phyloP scores from a whole-genome alignment of 2,888 invertebrate species.

The Acronicta alni region DNA sequence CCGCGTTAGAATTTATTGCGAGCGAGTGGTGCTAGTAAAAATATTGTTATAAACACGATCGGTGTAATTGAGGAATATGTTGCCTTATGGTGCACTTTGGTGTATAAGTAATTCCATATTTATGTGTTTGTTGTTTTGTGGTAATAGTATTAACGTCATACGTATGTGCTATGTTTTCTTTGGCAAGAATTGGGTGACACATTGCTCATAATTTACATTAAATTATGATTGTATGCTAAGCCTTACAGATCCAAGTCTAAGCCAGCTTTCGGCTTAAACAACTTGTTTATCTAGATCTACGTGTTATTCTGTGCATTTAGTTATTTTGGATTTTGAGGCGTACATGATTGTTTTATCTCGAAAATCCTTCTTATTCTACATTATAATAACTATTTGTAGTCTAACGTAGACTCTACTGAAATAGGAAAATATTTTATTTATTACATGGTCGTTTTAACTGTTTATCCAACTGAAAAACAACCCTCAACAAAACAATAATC shows the following conservation, averaged over 20 bases:
- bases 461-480: not conserved
- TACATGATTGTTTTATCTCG: too few species aligned
- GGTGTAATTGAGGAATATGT: slow-evolving; percentile 26
- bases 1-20: slow-evolving; percentile 12
- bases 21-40: slow-evolving; percentile 9
- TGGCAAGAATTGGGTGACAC: slow-evolving; percentile 9
- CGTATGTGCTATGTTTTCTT: slow-evolving; percentile 11
- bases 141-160: slow-evolving; percentile 21
- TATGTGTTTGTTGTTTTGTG: slow-evolving; percentile 23
- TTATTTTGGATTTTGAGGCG: not conserved
- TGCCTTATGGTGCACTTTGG: slow-evolving; percentile 11
- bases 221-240: not conserved
- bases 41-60: slow-evolving; percentile 16
- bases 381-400: too few species aligned
- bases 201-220: slow-evolving; percentile 19
- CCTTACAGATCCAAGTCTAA: not conserved
- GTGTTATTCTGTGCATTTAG: not conserved
- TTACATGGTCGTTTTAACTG: not conserved
- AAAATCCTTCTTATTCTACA: too few species aligned
- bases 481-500: not conserved
- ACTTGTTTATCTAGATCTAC: not conserved
- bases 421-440: not conserved
- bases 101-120: slow-evolving; percentile 20
- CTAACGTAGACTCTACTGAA: too few species aligned
- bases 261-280: not conserved